phyloP scores from a whole-genome alignment of 2,113 vertebrate genomes.

The Ardeotis arabs region DNA sequence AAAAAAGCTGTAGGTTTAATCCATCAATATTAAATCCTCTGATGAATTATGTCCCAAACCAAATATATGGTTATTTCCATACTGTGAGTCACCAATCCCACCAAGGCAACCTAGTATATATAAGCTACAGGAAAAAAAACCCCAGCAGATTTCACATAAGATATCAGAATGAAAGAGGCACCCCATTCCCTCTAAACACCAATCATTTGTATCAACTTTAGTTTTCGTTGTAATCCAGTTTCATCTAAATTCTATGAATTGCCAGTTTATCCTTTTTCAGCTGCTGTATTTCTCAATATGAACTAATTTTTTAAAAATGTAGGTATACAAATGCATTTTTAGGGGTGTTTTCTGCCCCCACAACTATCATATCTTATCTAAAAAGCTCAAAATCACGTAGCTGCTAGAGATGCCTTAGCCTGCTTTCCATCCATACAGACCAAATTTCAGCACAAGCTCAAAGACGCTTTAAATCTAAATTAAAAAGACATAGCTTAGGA shows the following conservation, averaged over 20 bases:
- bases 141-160: background rate
- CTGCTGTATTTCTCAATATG: background rate
- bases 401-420: background rate
- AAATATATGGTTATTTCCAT: background rate
- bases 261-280: background rate
- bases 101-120: background rate
- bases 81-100: background rate
- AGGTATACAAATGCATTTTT: background rate
- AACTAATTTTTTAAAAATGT: background rate
- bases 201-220: background rate
- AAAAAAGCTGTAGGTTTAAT: background rate
- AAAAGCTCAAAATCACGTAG: background rate
- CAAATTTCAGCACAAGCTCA: background rate
- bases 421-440: background rate
- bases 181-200: background rate
- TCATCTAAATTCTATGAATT: background rate
- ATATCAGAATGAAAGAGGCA: background rate
- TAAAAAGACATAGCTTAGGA: background rate
- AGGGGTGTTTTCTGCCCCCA: background rate
- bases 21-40: background rate
- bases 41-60: background rate
- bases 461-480: background rate
- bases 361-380: background rate
- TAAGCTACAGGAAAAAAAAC: background rate
- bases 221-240: background rate